Evolutionary conservation across 2,888 invertebrate species (phyloP).

Genomic region (Dicyrtomina minuta): DNA sequence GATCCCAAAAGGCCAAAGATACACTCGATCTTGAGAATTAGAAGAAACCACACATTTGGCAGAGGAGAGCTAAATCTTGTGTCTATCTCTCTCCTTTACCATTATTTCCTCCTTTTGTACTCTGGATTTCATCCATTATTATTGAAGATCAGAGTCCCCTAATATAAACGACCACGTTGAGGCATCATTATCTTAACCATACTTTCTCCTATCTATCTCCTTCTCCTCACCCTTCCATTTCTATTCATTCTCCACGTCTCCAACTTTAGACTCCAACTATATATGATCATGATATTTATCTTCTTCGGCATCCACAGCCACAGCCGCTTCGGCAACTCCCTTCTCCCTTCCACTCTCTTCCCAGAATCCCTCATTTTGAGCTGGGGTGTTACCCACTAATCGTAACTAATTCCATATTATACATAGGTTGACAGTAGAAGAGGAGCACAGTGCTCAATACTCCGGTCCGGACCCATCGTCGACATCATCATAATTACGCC

Average conservation of each 20-base stretch:
- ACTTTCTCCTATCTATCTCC: background rate
- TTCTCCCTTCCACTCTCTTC: background rate
- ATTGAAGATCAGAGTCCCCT: constrained; percentile 9
- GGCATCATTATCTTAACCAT: constrained; percentile 17
- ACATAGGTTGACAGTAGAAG: no score
- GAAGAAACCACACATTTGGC: constrained; percentile 5
- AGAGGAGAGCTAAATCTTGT: background rate
- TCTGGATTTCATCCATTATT: constrained; percentile 13
- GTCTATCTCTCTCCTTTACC: background rate
- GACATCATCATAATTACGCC: no score
- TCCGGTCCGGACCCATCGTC: no score
- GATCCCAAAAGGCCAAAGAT: background rate
- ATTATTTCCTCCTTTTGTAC: constrained; percentile 8
- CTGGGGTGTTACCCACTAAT: no score
- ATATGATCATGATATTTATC: constrained; percentile 9
- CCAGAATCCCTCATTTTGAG: background rate
- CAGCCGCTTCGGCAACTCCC: background rate
- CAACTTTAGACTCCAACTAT: no score
- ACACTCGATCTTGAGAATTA: no score
- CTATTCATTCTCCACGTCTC: background rate
- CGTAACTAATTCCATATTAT: no score
- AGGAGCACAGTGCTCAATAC: no score
- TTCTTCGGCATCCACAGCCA: no score
- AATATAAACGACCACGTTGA: constrained; percentile 14
- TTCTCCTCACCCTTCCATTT: background rate